Conservation (phyloP, 2,113 vertebrate genomes). For the Sigmodon hispidus region DNA sequence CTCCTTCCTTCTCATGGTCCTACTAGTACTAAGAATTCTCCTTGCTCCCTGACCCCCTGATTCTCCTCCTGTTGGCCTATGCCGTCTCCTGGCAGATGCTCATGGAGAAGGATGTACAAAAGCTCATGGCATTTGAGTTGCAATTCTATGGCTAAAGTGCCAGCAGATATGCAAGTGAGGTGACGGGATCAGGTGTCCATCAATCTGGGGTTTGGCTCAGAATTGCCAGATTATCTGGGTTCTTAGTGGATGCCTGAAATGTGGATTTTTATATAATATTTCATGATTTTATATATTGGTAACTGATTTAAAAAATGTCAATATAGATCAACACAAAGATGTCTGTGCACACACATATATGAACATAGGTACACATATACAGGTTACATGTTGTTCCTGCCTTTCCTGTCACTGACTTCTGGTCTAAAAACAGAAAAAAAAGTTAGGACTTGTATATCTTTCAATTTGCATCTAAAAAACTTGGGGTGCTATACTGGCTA, state of each 20-base stretch:
- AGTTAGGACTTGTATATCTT: neutral
- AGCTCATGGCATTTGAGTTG: neutral
- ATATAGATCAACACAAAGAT: neutral
- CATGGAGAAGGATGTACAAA: neutral
- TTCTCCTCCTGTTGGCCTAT: accelerated
- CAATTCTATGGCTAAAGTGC: neutral
- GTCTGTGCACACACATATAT: neutral
- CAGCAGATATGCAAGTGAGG: neutral
- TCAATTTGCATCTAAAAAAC: neutral
- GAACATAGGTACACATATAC: neutral
- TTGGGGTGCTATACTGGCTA: neutral
- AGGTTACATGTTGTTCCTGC: neutral
- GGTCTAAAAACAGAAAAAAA: neutral
- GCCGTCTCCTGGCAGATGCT: neutral
- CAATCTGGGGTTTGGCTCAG: neutral
- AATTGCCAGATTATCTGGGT: neutral
- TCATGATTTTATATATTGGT: neutral
- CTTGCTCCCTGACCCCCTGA: neutral
- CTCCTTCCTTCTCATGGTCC: neutral
- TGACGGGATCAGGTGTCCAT: no score
- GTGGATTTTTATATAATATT: neutral
- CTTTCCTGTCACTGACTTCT: neutral
- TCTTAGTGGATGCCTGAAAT: neutral
- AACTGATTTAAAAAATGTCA: conserved; percentile 9
- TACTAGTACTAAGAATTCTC: neutral